Evolutionary conservation across 2,888 invertebrate species (phyloP).

Genomic region (Blastobasis lacticolella): DNA sequence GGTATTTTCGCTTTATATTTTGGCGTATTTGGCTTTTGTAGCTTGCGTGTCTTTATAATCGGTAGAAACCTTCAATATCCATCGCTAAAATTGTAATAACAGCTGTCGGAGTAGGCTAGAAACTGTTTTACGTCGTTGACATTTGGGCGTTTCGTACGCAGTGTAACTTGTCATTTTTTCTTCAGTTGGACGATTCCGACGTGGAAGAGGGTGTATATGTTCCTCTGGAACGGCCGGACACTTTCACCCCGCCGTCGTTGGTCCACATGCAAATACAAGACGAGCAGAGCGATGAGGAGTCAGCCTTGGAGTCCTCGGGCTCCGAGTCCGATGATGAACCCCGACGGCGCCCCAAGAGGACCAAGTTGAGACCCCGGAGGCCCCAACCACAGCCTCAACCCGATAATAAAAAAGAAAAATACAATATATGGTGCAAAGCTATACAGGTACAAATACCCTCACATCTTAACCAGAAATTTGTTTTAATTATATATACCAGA

Average conservation of each 20-base stretch:
- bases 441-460: constrained; percentile 42
- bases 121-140: constrained; percentile 6
- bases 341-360: constrained; percentile 66
- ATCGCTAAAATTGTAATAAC: too few species aligned
- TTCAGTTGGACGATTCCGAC: constrained; percentile 66
- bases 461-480: too few species aligned
- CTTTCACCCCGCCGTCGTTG: constrained; percentile 65
- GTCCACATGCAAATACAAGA: constrained; percentile 73
- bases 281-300: constrained; percentile 74
- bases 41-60: too few species aligned
- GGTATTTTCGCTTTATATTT: too few species aligned
- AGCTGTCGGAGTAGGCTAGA: too few species aligned
- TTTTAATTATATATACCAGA: too few species aligned
- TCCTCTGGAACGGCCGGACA: constrained; percentile 72
- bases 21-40: too few species aligned
- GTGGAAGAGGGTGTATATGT: constrained; percentile 71
- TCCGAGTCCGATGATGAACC: constrained; percentile 77
- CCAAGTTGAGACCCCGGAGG: constrained; percentile 52
- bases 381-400: constrained; percentile 39
- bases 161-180: background rate
- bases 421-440: constrained; percentile 84
- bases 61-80: too few species aligned
- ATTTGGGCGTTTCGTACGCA: constrained; percentile 10
- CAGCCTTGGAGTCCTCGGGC: constrained; percentile 62
- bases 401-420: constrained; percentile 76